Conservation (phyloP, 2,113 vertebrate genomes). For the Phylloscopus trochiloides region DNA sequence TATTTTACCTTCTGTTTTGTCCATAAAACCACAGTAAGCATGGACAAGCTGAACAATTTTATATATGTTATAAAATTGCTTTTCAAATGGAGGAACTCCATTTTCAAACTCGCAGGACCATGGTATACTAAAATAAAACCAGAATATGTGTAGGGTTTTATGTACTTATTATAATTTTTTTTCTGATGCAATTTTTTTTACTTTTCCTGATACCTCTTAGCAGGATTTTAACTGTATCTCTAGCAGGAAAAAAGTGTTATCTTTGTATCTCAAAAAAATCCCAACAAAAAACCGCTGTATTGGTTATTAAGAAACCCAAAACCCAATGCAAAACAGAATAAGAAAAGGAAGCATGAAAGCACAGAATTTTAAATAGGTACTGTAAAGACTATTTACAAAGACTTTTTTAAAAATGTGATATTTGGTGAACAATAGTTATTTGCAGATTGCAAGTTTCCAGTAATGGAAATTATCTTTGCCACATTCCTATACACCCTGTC, state of each 20-base stretch:
- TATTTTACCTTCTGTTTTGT: background rate
- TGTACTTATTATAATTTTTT: background rate
- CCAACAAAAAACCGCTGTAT: background rate
- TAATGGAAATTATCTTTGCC: background rate
- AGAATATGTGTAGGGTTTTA: background rate
- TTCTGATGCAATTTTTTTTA: background rate
- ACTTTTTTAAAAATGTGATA: rapidly evolving
- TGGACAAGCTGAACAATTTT: background rate
- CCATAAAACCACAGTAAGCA: background rate
- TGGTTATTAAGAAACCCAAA: background rate
- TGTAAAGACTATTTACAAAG: background rate
- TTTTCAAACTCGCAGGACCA: background rate
- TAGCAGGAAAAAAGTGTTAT: background rate
- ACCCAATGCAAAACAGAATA: background rate
- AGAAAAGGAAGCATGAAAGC: background rate
- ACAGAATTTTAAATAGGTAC: background rate
- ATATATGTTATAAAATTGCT: background rate
- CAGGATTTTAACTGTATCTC: background rate
- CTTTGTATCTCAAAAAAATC: background rate
- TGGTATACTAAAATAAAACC: background rate
- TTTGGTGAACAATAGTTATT: background rate
- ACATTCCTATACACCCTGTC: background rate
- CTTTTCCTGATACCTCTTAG: background rate
- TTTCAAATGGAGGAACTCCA: background rate
- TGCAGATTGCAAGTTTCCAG: background rate